Conservation (phyloP, 2,888 invertebrate species). For the Apantesis nais region DNA sequence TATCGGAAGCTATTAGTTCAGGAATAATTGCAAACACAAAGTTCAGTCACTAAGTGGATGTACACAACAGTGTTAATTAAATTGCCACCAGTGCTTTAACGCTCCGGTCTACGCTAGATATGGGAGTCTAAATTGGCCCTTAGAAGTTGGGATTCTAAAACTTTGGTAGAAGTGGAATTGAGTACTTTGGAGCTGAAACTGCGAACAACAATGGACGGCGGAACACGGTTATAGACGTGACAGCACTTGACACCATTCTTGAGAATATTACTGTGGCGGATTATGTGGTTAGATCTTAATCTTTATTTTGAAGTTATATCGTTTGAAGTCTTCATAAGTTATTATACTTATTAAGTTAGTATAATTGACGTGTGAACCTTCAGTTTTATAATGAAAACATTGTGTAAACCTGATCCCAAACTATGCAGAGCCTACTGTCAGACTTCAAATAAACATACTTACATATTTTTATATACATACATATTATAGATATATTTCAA, state of each 20-base stretch:
- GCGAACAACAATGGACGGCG: conserved; percentile 11
- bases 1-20: conserved; percentile 3
- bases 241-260: conserved; percentile 9
- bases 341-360: no score
- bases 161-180: conserved; percentile 26
- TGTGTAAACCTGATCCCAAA: no score
- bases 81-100: conserved; percentile 30
- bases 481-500: no score
- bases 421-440: no score
- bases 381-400: neutral
- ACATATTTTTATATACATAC: no score
- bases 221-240: conserved; percentile 7
- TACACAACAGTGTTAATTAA: conserved; percentile 38
- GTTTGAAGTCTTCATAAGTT: neutral
- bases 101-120: conserved; percentile 24
- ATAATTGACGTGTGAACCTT: neutral
- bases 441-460: no score
- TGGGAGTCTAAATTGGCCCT: conserved; percentile 34
- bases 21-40: conserved; percentile 29
- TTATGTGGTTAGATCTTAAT: neutral
- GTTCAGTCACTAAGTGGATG: conserved; percentile 24
- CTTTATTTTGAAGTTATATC: neutral
- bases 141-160: conserved; percentile 29
- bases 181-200: conserved; percentile 8
- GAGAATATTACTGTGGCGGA: conserved; percentile 1